Evolutionary conservation across 2,888 invertebrate species (phyloP), one percentile per base, ranked within the genome.

Genomic region (Diloba caeruleocephala): DNA sequence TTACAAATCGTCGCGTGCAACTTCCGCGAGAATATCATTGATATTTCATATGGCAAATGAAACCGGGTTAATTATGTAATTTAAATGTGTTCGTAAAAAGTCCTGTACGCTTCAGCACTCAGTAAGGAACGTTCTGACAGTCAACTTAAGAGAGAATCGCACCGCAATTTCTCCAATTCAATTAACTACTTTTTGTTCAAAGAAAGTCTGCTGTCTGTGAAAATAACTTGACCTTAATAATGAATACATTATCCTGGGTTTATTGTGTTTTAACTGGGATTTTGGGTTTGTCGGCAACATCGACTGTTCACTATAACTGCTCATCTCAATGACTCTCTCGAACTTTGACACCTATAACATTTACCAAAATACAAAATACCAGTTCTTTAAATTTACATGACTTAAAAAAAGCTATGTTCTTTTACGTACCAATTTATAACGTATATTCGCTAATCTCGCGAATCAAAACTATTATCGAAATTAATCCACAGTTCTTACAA

Each of bases 11-110:
- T 49, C 56, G 41, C 58, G 43, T 54, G 65, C 58, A 53, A 75
- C 81, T 80, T 84, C 80, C 81, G 75, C 62, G 38, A 71, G 42
- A 63, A 53, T 53, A 67, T 76, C 75, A 82, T 78, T 72, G 73
- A 70, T 70, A 74, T 78, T 77, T 67, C 71, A 84, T 81, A 83
- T 76, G 82, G 78, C 52, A 55, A 84, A 80, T 63, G 78, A 63
- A 86, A 86, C 81, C 81, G 73, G 84, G 85, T 56, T 85, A 82
- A 82, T 86, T 83, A 74, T 74, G 68, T 73, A 79, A 82, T 54
- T 55, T 58, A 52, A 64, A 53, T 46, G 34, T 49, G 49, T 59
- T 17, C 17, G 46, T 76, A 80, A 78, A 79, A 78, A 78, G 59
- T 75, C 71, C 74, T 68, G 50, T 17, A 34, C 41, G 36, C 52